Base-by-base conservation (phyloP, 2,797 vertebrate genomes). In the Eulemur mongoz region DNA sequence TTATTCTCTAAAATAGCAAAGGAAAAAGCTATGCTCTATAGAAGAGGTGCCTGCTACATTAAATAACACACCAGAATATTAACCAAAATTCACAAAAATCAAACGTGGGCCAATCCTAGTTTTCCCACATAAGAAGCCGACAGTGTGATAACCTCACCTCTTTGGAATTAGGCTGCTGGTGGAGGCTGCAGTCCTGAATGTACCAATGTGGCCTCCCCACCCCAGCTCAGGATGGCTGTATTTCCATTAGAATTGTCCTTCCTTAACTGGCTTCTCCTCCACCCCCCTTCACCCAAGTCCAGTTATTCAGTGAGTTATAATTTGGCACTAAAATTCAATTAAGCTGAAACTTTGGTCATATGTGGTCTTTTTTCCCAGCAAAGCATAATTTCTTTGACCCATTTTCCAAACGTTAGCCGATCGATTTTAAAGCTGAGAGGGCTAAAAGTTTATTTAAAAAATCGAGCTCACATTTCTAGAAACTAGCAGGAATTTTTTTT, bases 261-360 rank as follows among this genome's bases (percentile, higher is more conserved):
- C 45, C 69, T 81, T 57, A 65, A 25, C 8, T 40, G 79, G 67
- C 78, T 96, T 63, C 84, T 95, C 92, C 86, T 79, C 76, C 75
- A 86, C 35, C 63, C 38, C 63, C 80, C 94, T 89, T 35, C 30
- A 70, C 93, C 83, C 87, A 65, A 81, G 95, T 40, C 90, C 97
- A 93, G 96, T 97, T 80, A 5, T 80, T 94, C 96, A 91, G 92
- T 72, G 95, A 89, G 89, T 95, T 98, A 94, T 98, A 98, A 98
- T 96, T 96, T 98, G 98, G 96, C 98, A 97, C 98, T 96, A 79
- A 97, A 97, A 98, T 95, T 96, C 65, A 97, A 98, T 87, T 96
- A 97, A 82, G 89, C 96, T 97, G 90, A 97, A 97, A 96, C 70
- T 94, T 78, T 65, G 97, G 96, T 94, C 97, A 97, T 89, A 95